phyloP scores from a whole-genome alignment of 2,888 invertebrate genomes.

The Sialis lutaria region DNA sequence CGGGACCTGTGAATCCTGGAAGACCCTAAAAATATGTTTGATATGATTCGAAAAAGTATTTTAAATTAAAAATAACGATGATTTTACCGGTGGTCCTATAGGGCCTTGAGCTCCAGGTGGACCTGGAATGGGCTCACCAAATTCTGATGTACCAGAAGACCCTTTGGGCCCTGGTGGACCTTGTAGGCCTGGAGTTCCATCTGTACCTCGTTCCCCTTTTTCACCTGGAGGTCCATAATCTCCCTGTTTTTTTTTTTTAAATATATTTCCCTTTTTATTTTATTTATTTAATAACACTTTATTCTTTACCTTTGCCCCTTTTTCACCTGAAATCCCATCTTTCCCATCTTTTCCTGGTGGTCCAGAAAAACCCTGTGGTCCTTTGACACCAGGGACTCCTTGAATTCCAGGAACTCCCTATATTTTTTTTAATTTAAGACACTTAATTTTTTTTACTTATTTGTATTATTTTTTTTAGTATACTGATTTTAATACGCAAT shows the following conservation, averaged over 20 bases:
- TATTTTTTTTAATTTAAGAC: no score
- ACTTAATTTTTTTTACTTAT: no score
- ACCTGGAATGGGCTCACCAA: conserved; percentile 24
- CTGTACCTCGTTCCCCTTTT: conserved; percentile 25
- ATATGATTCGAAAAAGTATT: not conserved
- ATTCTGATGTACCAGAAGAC: conserved; percentile 30
- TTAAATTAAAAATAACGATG: not conserved
- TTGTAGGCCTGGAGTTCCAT: conserved; percentile 13
- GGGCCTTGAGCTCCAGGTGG: conserved; percentile 23
- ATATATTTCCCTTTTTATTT: not conserved
- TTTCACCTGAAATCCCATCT: conserved; percentile 25
- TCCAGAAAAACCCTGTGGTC: conserved; percentile 27
- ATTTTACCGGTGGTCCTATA: conserved; percentile 15
- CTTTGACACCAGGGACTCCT: conserved; percentile 25
- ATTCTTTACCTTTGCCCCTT: conserved; percentile 22
- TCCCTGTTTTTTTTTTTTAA: conserved; percentile 12
- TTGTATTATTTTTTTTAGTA: no score
- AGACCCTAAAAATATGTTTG: conserved; percentile 8
- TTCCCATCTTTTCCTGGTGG: conserved; percentile 24
- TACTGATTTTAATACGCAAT: no score
- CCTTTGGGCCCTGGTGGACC: conserved; percentile 20
- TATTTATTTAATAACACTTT: not conserved
- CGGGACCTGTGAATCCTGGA: conserved; percentile 16
- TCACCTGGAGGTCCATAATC: conserved; percentile 24
- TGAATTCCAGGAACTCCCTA: conserved; percentile 17